A percentile compares a stretch with the other conserved stretches of the same genome.
Evolutionary conservation across 2,888 invertebrate genomes (phyloP).

Genomic region (Argyresthia albistria): DNA sequence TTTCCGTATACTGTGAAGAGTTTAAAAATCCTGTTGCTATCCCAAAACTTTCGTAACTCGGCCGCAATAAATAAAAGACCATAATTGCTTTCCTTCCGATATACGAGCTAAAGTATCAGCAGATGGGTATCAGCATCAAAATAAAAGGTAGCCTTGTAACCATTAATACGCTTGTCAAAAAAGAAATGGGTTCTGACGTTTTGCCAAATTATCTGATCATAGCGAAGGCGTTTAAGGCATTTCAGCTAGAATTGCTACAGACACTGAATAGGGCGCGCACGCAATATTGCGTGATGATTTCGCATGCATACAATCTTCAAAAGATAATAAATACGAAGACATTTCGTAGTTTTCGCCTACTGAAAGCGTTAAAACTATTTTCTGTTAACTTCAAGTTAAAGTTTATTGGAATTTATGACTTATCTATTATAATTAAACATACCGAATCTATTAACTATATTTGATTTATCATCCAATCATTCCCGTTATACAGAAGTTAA

Average conservation of each 20-base stretch:
- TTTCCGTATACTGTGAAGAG: too few species aligned
- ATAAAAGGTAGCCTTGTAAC: not conserved
- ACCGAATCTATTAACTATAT: too few species aligned
- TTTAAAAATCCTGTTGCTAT: too few species aligned
- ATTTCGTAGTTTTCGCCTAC: not conserved
- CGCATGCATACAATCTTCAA: slow-evolving; percentile 15
- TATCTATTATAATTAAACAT: not conserved
- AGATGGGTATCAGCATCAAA: not conserved
- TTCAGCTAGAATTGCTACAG: slow-evolving; percentile 13
- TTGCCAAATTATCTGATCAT: slow-evolving; percentile 14
- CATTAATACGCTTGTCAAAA: not conserved
- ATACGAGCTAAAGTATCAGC: not conserved
- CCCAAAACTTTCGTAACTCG: too few species aligned
- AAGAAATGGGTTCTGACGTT: not conserved
- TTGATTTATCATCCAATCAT: too few species aligned
- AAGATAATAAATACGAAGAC: not conserved
- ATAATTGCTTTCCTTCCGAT: slow-evolving; percentile 1
- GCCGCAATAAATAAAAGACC: slow-evolving; percentile 9
- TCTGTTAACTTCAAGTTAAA: not conserved
- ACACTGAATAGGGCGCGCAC: slow-evolving; percentile 20
- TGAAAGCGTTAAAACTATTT: not conserved
- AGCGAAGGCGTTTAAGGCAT: slow-evolving; percentile 25
- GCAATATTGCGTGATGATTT: slow-evolving; percentile 32
- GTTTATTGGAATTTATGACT: not conserved
- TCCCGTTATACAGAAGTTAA: too few species aligned